These are phyloP conservation scores for Apostichopus leukothele DNA, from an alignment of 53 echinoderm and acorn worm genomes.

Conservation along the genomic window DNA sequence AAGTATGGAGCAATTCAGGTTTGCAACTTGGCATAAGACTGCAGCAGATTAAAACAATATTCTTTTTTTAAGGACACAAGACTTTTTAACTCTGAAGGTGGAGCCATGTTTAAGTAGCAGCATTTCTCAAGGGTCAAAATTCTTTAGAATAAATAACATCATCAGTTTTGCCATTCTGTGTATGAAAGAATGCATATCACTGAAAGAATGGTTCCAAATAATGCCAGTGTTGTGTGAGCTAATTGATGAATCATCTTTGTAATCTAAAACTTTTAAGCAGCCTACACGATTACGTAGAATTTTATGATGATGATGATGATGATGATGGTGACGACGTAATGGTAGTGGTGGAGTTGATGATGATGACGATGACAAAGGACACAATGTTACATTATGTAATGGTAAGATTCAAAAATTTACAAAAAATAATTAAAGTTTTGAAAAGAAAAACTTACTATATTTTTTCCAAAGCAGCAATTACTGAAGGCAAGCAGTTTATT, in stretches of 20 bases:
- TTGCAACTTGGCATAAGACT: too few species aligned
- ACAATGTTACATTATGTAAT: not conserved
- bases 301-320: not conserved
- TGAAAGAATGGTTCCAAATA: not conserved
- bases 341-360: too few species aligned
- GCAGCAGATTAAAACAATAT: too few species aligned
- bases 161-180: not conserved
- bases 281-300: too few species aligned
- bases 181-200: not conserved
- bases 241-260: too few species aligned
- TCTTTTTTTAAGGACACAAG: too few species aligned
- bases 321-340: not conserved
- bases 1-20: too few species aligned
- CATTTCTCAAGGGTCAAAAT: too few species aligned
- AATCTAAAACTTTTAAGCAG: too few species aligned
- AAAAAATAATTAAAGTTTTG: not conserved
- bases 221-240: not conserved
- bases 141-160: too few species aligned
- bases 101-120: too few species aligned
- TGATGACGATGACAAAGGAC: not conserved
- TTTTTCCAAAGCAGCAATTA: conserved; percentile 62
- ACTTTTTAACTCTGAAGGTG: too few species aligned
- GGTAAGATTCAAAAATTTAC: not conserved
- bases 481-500: conserved; percentile 50
- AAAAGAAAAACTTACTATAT: conserved; percentile 40